Evolutionary conservation across 2,113 vertebrate species (phyloP).

Genomic region (Cervus canadensis): DNA sequence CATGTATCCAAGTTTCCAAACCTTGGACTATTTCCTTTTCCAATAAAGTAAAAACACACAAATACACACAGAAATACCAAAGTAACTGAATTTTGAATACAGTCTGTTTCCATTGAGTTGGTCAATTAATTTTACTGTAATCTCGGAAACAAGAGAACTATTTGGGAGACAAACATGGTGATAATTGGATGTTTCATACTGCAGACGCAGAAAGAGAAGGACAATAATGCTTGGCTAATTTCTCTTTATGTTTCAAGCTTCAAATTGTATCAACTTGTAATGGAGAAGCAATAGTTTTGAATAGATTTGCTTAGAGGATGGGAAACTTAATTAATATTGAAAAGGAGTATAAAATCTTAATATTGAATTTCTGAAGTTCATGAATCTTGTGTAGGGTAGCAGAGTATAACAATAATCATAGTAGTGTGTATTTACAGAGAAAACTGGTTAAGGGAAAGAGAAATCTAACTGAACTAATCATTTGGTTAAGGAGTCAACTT

Average conservation of each 20-base stretch:
- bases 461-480: background rate
- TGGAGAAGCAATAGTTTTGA: background rate
- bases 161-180: background rate
- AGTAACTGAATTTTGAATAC: background rate
- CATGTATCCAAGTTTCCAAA: background rate
- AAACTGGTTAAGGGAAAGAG: background rate
- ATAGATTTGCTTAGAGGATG: background rate
- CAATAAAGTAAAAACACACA: background rate
- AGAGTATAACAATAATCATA: background rate
- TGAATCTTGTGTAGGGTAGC: background rate
- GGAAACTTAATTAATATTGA: background rate
- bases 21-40: background rate
- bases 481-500: background rate
- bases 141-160: background rate
- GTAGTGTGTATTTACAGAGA: background rate
- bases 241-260: background rate
- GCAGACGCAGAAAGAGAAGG: background rate
- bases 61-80: background rate
- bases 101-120: background rate
- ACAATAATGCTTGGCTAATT: background rate
- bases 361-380: background rate
- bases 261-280: background rate
- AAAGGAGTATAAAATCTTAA: background rate
- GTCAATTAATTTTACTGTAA: background rate
- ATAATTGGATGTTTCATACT: background rate